Base-by-base conservation (phyloP, 2,797 vertebrate genomes). In the Tiaroga cobitis region DNA sequence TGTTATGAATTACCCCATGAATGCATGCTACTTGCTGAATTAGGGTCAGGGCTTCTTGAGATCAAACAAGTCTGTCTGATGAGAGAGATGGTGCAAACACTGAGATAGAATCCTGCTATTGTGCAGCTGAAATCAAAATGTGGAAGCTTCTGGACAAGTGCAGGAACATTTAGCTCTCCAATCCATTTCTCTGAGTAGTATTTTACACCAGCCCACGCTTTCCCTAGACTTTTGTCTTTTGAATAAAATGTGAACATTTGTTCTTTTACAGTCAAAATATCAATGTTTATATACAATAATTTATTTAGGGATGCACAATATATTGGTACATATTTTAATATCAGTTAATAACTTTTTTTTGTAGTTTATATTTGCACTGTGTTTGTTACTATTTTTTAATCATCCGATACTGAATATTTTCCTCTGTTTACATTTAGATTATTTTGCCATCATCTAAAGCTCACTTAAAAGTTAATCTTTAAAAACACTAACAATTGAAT, bases 1-100 rank as follows among this genome's bases (percentile, higher is more conserved):
- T 81, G 89, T 85, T 91, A 83, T 82, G 90, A 92, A 89, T 92
- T 91, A 92, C 87, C 79, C 84, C 56, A 88, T 92, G 89, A 92
- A 92, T 90, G 91, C 89, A 88, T 90, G 86, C 85, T 46, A 32
- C 80, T 88, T 80, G 59, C 86, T 84, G 89, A 92, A 91, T 91
- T 90, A 90, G 74, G 92, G 92, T 91, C 90, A 90, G 76, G 80
- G 81, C 82, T 86, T 90, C 90, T 91, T 88, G 85, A 70, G 80
- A 87, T 89, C 88, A 88, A 88, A 84, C 85, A 79, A 77, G 63
- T 82, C 59, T 84, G 77, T 56, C 88, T 78, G 24, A 65, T 81
- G 41, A 88, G 69, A 67, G 84, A 61, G 61, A 75, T 63, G 87
- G 67, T 70, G 75, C 39, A 54, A 82, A 82, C 39, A 56, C 11